phyloP scores from a whole-genome alignment of 2,113 vertebrate species.

The Paramormyrops kingsleyae region DNA sequence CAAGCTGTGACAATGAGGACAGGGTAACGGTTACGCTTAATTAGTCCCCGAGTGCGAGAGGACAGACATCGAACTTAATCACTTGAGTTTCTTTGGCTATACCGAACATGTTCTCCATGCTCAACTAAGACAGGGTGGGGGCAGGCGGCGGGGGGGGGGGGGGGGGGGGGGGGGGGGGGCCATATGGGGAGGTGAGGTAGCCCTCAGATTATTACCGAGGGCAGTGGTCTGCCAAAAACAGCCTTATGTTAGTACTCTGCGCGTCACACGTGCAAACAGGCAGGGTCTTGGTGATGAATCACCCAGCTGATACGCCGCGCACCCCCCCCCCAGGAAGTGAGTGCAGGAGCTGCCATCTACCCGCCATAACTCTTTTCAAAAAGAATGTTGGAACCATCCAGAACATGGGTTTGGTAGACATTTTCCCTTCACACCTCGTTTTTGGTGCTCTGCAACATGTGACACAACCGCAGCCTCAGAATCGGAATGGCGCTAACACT shows the following conservation, averaged over 20 bases:
- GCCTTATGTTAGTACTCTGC: not conserved
- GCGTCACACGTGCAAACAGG: not conserved
- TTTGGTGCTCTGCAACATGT: slow-evolving; percentile 38
- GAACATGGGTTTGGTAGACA: slow-evolving; percentile 36
- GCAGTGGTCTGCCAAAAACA: not conserved
- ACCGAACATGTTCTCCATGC: not conserved
- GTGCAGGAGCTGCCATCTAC: slow-evolving; percentile 34
- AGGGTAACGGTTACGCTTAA: slow-evolving; percentile 21
- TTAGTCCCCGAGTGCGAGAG: slow-evolving; percentile 32
- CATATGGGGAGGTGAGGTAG: not conserved
- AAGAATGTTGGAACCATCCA: slow-evolving; percentile 12
- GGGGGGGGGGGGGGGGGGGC: too few species aligned
- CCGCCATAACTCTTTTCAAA: slow-evolving; percentile 31
- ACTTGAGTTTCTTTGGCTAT: slow-evolving; percentile 13
- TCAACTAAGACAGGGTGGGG: not conserved
- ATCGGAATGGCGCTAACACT: slow-evolving; percentile 25
- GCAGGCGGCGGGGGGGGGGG: too few species aligned
- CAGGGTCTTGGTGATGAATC: not conserved
- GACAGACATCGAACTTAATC: slow-evolving; percentile 26
- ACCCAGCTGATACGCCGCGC: not conserved
- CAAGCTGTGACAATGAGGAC: slow-evolving; percentile 3
- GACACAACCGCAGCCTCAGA: slow-evolving; percentile 32
- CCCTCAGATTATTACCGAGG: not conserved
- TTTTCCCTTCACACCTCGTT: slow-evolving; percentile 51
- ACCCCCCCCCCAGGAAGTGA: slow-evolving; percentile 23